Base-by-base conservation (phyloP, 2,797 vertebrate species). In the Molothrus ater region DNA sequence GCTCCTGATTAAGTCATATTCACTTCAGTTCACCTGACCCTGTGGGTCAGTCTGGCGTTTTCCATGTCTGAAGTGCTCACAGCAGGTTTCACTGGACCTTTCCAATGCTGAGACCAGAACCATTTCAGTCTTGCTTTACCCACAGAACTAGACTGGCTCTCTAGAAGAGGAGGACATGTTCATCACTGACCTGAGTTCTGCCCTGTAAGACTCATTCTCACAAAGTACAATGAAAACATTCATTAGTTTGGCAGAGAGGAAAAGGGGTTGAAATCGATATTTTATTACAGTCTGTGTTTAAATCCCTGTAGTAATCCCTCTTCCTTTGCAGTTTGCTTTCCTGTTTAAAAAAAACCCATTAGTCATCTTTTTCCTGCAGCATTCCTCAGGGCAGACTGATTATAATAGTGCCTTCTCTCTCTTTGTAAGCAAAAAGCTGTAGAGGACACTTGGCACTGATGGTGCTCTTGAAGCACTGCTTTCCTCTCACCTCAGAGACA, bases 331-430 rank as follows among this genome's bases (percentile, higher is more conserved):
- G 56, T 72, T 61, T 78, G 40, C 65, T 83, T 83, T 68, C 78
- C 24, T 59, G 42, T 45, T 86, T 7, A n/a, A 69, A 31, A 88
- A 86, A 66, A 73, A 57, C 36, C 29, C 29, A 51, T 86, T 92
- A 90, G 42, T 73, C 42, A 83, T 51, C 51, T 64, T 88, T 89
- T 80, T 93, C 69, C 81, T 79, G 76, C 1, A 0, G 65, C 69
- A 69, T 84, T 94, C 65, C 80, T 78, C 61, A 57, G 79, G 69
- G 76, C 90, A 86, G 57, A 38, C 45, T 86, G 65, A 88, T 65
- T 61, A 50, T n/a, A 90, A 75, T 31, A 50, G 26, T 43, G 61
- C 70, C 28, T 94, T 57, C 54, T 43, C 61, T 64, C 29, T 54
- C 76, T 93, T 78, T 78, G 80, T 74, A 83, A 92, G 80, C 70